phyloP scores from a whole-genome alignment of 2,113 vertebrate genomes.

The Malurus cyaneus region DNA sequence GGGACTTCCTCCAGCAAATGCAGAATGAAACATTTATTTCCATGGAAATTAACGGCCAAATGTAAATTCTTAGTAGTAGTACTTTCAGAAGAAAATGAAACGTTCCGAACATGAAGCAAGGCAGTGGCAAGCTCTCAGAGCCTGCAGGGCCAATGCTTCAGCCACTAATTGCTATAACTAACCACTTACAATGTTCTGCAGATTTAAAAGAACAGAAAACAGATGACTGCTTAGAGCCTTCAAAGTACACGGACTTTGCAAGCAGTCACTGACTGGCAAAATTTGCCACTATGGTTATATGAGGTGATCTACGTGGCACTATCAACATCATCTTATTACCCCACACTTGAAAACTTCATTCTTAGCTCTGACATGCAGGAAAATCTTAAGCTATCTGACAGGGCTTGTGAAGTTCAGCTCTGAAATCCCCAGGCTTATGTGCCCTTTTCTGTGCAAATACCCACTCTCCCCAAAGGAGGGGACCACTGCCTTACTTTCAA shows the following conservation, averaged over 20 bases:
- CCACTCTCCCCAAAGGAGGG: neutral
- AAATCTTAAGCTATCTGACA: neutral
- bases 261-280: neutral
- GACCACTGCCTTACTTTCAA: neutral
- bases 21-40: neutral
- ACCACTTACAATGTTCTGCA: neutral
- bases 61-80: neutral
- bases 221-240: neutral
- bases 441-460: neutral
- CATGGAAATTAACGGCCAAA: conserved; percentile 17
- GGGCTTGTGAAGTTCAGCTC: neutral
- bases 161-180: neutral
- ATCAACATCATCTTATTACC: neutral
- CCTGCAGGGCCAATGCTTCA: neutral
- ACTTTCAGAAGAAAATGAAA: neutral
- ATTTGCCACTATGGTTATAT: neutral
- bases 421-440: neutral
- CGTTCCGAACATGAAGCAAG: neutral
- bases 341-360: neutral
- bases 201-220: neutral
- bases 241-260: neutral
- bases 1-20: conserved; percentile 1
- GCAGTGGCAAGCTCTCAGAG: neutral
- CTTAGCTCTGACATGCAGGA: neutral
- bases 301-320: neutral